Base-by-base conservation (phyloP, 1,140 invertebrate species). In the Megalopta genalis region DNA sequence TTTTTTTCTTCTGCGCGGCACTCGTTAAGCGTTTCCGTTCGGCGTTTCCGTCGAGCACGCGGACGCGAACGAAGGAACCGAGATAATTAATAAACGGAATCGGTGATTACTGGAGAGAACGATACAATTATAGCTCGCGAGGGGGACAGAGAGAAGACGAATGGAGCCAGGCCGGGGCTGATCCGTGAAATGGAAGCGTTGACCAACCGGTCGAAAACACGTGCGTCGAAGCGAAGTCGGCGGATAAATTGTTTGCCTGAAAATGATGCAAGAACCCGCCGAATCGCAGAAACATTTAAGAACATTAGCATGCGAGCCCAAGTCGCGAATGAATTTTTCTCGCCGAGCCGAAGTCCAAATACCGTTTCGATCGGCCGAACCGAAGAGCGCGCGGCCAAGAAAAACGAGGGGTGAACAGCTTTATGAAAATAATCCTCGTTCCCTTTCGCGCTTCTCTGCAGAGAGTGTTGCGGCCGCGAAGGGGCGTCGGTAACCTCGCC, bases 1-100 rank as follows among this genome's bases (percentile, higher is more conserved):
- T 52, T n/a, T 39, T 52, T 63, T 52, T 32, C 18, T 0, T 21
- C 37, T 16, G 49, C 21, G n/a, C 42, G 76, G 72, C 64, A 57
- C 49, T 32, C 37, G 76, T 78, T 78, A 72, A 78, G 63, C 63
- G 63, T 78, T 72, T 72, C 76, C 76, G 76, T 39, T n/a, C 2
- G 18, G n/a, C 14, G 12, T 46, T 12, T 12, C 42, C 32, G 32
- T 1, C 32, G 32, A 4, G 1, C 12, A 2, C 42, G 23, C 10
- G 25, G 49, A 1, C 42, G 16, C 39, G 1, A 32, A 32, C 60
- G 18, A 9, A 0, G 25, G 52, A 8, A 37, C 2, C 14, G 32
- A 18, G 59, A 25, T 42, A 63, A 63, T 71, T 77, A 64, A 71
- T 52, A 68, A 46, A 42, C 63, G 27, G 32, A 54, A 64, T 42